Evolutionary conservation across 2,888 invertebrate species (phyloP), one percentile per base, ranked within the genome.

Genomic region (Lasioglossum oenotherae): DNA sequence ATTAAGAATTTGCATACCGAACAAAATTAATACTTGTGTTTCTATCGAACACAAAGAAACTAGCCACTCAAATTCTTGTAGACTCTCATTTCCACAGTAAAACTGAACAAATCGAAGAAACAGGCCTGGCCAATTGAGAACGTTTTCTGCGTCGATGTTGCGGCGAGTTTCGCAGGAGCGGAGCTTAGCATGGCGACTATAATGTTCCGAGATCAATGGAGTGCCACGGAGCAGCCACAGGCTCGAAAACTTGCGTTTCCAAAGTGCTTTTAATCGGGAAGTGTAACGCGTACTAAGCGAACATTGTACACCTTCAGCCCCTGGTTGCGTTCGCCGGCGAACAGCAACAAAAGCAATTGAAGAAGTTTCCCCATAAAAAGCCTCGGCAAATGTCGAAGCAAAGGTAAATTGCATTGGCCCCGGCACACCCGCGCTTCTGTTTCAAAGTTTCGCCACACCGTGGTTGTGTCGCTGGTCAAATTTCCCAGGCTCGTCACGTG

Each of bases 401-500:
- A 87, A 84, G 82, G 84, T 81, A 82, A 89, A 89, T 90, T 82
- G 64, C 86, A 85, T 89, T 84, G 81, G 78, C 78, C 38, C 19
- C 35, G 10, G 35, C 19, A 76, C 78, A 74, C 74, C 73, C 71
- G 35, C 57, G 73, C 75, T 85, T 80, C 35, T 27, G 74, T 84
- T 78, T 53, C 44, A 85, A 90, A 90, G 86, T 89, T 87, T 78
- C 67, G 35, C 23, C 35, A 60, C 31, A 60, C 19, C 31, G 64
- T 10, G 53, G 64, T 31, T 69, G 8, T 46, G 67, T 67, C 77
- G 69, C 78, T 35, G 77, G 72, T 74, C 75, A 80, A 76, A 83
- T 89, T 89, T 77, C 71, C 38, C 67, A 90, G 80, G 73, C 91
- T 60, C 77, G 83, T 86, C 91, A 91, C 91, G 92, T 92, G 78